These are phyloP conservation scores for Typhlichthys subterraneus DNA, from an alignment of 2,797 vertebrate genomes.

Conservation along the genomic window DNA sequence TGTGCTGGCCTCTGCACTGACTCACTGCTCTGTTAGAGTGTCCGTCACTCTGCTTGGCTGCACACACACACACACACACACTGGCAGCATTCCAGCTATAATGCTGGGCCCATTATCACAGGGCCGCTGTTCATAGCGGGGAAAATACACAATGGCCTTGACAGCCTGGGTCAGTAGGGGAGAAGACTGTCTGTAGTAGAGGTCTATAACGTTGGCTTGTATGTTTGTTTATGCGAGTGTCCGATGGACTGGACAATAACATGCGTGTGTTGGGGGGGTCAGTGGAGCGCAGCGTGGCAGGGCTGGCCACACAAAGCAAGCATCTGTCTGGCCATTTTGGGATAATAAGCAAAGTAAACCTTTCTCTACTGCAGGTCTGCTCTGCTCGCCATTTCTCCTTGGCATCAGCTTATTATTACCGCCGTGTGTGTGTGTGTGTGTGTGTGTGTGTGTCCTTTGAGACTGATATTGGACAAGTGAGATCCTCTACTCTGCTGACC, in stretches of 20 bases:
- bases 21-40: constrained; percentile 48
- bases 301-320: constrained; percentile 40
- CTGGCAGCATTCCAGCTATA: constrained; percentile 52
- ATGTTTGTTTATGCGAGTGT: constrained; percentile 10
- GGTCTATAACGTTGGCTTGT: not conserved
- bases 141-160: constrained; percentile 43
- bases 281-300: constrained; percentile 28
- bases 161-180: constrained; percentile 49
- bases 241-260: constrained; percentile 5
- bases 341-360: constrained; percentile 68
- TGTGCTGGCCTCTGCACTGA: constrained; percentile 29
- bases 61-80: constrained; percentile 13
- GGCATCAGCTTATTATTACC: constrained; percentile 54
- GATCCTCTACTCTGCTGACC: constrained; percentile 41
- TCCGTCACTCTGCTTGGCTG: constrained; percentile 45
- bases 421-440: constrained; percentile 19
- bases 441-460: constrained; percentile 31
- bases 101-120: constrained; percentile 58
- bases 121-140: constrained; percentile 43
- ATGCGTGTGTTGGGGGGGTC: not conserved
- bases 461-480: constrained; percentile 46
- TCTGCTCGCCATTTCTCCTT: constrained; percentile 54
- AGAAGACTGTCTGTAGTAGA: constrained; percentile 26
- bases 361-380: constrained; percentile 47
- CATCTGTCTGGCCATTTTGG: constrained; percentile 54